These are phyloP conservation scores for Neopipo cinnamomea DNA, from an alignment of 2,113 vertebrate species.

Conservation along the genomic window DNA sequence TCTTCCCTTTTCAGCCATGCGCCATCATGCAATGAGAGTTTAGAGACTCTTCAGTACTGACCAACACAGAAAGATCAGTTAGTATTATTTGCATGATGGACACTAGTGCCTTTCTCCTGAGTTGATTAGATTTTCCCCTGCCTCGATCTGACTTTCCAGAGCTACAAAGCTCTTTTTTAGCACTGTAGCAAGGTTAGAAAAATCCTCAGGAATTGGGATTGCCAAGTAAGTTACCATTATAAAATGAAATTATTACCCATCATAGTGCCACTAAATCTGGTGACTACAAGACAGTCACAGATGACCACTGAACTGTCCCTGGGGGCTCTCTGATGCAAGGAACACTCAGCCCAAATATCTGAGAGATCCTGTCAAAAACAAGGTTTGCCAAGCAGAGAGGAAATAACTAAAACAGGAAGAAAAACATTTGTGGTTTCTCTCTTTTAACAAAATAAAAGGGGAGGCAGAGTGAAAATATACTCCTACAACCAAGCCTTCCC, in stretches of 20 bases:
- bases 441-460: not conserved
- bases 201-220: not conserved
- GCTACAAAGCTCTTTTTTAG: not conserved
- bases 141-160: not conserved
- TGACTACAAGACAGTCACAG: not conserved
- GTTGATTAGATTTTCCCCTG: not conserved
- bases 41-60: not conserved
- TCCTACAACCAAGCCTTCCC: not conserved
- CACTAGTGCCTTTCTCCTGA: not conserved
- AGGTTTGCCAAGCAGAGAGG: conserved; percentile 2
- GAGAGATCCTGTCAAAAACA: not conserved
- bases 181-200: not conserved
- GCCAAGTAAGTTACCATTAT: not conserved
- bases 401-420: conserved; percentile 67
- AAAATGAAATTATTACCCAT: not conserved
- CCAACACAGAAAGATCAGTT: not conserved
- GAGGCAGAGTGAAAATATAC: not conserved
- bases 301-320: not conserved
- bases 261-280: not conserved
- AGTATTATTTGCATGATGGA: not conserved
- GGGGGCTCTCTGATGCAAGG: not conserved
- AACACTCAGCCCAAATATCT: not conserved
- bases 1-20: not conserved
- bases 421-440: conserved; percentile 44
- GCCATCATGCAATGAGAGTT: not conserved